Base-by-base conservation (phyloP, 2,888 invertebrate species). In the Aphelenchoides bicaudatus region DNA sequence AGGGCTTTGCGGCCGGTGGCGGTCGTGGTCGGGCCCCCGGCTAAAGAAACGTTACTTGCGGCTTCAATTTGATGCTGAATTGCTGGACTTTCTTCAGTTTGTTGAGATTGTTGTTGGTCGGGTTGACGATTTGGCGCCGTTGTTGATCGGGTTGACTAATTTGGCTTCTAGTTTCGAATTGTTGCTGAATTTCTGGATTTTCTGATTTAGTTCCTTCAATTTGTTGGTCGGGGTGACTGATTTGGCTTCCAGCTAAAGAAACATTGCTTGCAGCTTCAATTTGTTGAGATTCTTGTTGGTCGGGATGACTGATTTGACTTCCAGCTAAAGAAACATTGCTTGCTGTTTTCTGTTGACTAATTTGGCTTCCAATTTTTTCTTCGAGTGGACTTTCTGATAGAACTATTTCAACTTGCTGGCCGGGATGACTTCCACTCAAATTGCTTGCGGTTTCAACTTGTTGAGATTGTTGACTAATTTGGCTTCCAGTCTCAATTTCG, bases 241-340 rank as follows among this genome's bases (percentile, higher is more conserved):
- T n/a, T n/a, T n/a, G n/a, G n/a, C n/a, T n/a, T n/a, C n/a, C n/a
- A n/a, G n/a, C n/a, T n/a, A n/a, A n/a, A n/a, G 49, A 37, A 27
- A 37, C 50, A 51, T 56, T 23, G 49, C 49, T 39, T 21, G 52
- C 62, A 6, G 50, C 47, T 34, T 63, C 59, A 23, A 49, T 67
- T 63, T 25, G 55, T 58, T 8, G 65, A 62, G 53, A 62, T 65
- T 25, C 55, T 34, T 53, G 3, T 39, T 53, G 21, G 23, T 43
- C 43, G 8, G 43, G 25, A 10, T 43, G 16, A 10, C 10, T 8
- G 10, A 8, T 25, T n/a, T 43, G 21, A 10, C 21, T 21, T 43
- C 43, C 43, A 25, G 10, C 43, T 25, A 53, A 53, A 30, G 53
- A 38, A 31, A 25, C 38, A 27, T 25, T 43, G 3, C 21, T 21